A percentile compares a stretch with the other conserved stretches of the same genome.
Evolutionary conservation across 2,797 vertebrate genomes (phyloP).

Genomic region (Anabacerthia variegaticeps): DNA sequence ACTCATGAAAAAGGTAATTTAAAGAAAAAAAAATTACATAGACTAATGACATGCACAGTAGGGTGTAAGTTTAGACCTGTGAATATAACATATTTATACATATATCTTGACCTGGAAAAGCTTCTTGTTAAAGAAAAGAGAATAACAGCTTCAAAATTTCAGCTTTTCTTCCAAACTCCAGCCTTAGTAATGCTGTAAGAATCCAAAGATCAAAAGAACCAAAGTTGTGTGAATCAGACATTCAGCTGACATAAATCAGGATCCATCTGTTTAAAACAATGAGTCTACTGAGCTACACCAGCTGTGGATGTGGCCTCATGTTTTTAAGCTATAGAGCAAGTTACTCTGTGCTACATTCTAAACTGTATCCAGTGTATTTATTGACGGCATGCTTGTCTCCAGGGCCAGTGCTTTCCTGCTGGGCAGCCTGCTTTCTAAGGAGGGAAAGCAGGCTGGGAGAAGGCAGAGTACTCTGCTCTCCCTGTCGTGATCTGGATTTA

Average conservation of each 20-base stretch:
- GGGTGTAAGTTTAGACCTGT: not conserved
- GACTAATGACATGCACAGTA: not conserved
- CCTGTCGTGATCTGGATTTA: not conserved
- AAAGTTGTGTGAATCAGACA: not conserved
- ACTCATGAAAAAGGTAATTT: not conserved
- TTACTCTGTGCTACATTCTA: not conserved
- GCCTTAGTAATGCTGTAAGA: not conserved
- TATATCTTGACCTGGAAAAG: not conserved
- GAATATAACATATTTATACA: not conserved
- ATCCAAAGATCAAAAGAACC: not conserved
- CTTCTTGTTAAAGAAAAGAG: not conserved
- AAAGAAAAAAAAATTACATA: not conserved
- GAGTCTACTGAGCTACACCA: not conserved
- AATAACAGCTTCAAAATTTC: not conserved
- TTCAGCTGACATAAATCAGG: not conserved
- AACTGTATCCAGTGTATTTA: not conserved
- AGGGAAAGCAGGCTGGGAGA: not conserved
- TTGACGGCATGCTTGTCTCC: not conserved
- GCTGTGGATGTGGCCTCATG: not conserved
- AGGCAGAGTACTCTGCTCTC: not conserved
- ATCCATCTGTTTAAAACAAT: constrained; percentile 3
- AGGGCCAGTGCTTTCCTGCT: not conserved
- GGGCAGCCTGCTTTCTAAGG: not conserved
- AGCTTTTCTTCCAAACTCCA: not conserved
- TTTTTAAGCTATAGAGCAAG: not conserved